Evolutionary conservation across 2,113 vertebrate species (phyloP).

Genomic region (Hassar affinis): DNA sequence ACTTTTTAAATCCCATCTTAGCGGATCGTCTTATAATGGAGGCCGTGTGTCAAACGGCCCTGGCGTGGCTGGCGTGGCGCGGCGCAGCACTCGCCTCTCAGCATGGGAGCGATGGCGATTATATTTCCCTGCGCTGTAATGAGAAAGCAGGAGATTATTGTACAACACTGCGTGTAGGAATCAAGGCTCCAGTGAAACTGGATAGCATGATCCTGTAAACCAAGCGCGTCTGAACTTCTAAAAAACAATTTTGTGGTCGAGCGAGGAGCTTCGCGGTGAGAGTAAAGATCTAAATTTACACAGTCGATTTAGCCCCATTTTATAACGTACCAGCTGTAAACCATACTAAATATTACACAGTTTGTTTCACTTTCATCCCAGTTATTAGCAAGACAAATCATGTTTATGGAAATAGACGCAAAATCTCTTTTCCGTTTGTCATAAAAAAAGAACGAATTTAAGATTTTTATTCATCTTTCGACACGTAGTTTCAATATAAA

Average conservation of each 20-base stretch:
- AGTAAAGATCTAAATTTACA: not conserved
- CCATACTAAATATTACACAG: not conserved
- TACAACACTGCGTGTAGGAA: slow-evolving; percentile 18
- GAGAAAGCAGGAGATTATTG: slow-evolving; percentile 43
- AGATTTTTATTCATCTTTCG: too few relatives aligned
- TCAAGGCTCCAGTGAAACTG: slow-evolving; percentile 30
- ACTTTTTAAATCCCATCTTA: slow-evolving; percentile 34
- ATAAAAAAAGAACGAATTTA: not conserved
- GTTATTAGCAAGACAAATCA: not conserved
- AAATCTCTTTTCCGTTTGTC: not conserved
- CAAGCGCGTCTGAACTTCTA: not conserved
- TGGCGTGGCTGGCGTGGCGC: slow-evolving; percentile 34
- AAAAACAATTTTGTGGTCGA: not conserved
- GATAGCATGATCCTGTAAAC: slow-evolving; percentile 17
- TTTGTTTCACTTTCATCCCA: not conserved
- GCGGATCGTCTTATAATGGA: slow-evolving; percentile 34
- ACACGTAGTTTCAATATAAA: too few relatives aligned
- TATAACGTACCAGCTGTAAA: not conserved
- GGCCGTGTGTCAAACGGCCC: slow-evolving; percentile 34
- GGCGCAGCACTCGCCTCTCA: slow-evolving; percentile 14
- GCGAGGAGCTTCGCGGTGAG: not conserved
- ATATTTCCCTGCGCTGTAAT: slow-evolving; percentile 45
- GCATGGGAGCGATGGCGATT: slow-evolving; percentile 44
- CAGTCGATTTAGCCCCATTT: not conserved
- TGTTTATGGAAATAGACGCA: not conserved